Percentiles rank a stretch among this genome's conserved stretches.
These are phyloP conservation scores for Gymnoscelis rufifasciata DNA, from an alignment of 2,888 invertebrate species.

Conservation along the genomic window DNA sequence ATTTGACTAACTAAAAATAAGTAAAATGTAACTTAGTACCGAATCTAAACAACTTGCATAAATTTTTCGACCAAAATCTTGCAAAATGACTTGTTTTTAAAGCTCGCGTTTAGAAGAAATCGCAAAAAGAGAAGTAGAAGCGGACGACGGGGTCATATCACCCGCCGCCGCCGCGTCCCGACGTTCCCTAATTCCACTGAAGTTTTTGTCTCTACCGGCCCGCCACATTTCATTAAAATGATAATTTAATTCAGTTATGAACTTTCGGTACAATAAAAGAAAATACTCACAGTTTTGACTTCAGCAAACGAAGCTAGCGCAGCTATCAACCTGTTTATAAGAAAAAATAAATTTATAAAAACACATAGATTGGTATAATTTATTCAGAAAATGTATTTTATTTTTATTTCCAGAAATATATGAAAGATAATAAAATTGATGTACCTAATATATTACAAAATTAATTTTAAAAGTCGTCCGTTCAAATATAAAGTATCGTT, in stretches of 20 bases:
- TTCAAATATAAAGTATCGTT: too few relatives aligned
- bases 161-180: constrained; percentile 31
- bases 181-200: constrained; percentile 51
- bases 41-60: too few relatives aligned
- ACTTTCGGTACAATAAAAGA: constrained; percentile 17
- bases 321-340: constrained; percentile 58
- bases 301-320: constrained; percentile 57
- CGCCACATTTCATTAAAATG: constrained; percentile 29
- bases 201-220: constrained; percentile 39
- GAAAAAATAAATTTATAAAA: too few relatives aligned
- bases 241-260: constrained; percentile 4
- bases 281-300: constrained; percentile 61
- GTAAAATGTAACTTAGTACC: too few relatives aligned
- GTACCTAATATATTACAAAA: too few relatives aligned
- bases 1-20: too few relatives aligned
- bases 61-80: too few relatives aligned
- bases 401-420: too few relatives aligned
- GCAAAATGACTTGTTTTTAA: constrained; percentile 9
- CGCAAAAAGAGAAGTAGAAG: constrained; percentile 66
- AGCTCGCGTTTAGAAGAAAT: constrained; percentile 57
- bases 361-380: too few relatives aligned
- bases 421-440: too few relatives aligned
- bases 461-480: too few relatives aligned
- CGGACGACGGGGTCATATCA: constrained; percentile 52
- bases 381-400: too few relatives aligned